Percentiles rank a stretch among this genome's conserved stretches.
Evolutionary conservation across 2,797 vertebrate species (phyloP).

Genomic region (Pseudomugil tenellus): DNA sequence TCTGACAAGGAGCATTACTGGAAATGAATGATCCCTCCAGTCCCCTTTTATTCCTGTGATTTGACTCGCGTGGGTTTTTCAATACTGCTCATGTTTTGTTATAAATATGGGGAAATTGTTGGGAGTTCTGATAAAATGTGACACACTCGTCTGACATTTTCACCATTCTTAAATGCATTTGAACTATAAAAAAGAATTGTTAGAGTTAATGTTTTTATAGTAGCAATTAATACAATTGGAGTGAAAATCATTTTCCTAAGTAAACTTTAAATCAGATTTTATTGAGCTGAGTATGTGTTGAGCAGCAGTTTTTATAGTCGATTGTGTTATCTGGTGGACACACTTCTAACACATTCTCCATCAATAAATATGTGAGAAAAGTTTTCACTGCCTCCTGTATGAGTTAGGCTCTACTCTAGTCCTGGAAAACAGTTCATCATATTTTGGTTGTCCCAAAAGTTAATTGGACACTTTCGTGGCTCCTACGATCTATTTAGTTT

Average conservation of each 20-base stretch:
- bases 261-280: neutral
- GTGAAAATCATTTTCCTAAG: neutral
- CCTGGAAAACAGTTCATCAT: neutral
- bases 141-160: neutral
- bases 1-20: slow-evolving; percentile 57
- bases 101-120: neutral
- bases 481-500: neutral
- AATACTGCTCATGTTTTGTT: slow-evolving; percentile 12
- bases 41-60: slow-evolving; percentile 29
- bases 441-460: slow-evolving; percentile 4
- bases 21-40: slow-evolving; percentile 30
- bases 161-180: neutral
- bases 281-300: neutral
- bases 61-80: slow-evolving; percentile 26
- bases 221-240: neutral
- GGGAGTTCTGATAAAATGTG: neutral
- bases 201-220: neutral
- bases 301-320: neutral
- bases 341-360: neutral
- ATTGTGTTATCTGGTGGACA: neutral
- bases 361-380: neutral
- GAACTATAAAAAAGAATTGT: neutral
- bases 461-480: neutral
- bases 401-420: neutral
- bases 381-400: neutral